phyloP scores from a whole-genome alignment of 2,888 invertebrate species.

The Apotomis capreana region DNA sequence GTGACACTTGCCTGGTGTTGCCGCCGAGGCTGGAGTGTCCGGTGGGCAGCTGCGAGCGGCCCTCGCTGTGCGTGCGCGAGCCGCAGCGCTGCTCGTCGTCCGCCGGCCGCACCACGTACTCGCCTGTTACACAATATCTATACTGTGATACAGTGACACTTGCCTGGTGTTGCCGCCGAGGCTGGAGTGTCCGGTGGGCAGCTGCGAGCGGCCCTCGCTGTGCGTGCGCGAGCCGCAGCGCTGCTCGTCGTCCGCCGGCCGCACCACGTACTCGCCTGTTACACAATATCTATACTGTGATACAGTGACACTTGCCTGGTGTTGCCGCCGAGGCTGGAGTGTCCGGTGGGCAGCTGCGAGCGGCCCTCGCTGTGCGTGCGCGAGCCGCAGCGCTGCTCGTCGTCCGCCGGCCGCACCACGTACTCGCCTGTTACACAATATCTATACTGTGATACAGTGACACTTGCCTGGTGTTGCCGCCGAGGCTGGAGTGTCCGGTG shows the following conservation, averaged over 20 bases:
- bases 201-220: slow-evolving; percentile 69
- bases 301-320: too few species aligned
- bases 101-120: background rate
- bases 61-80: slow-evolving; percentile 81
- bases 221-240: slow-evolving; percentile 72
- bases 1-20: too few species aligned
- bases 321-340: too few species aligned
- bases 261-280: slow-evolving; percentile 66
- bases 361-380: slow-evolving; percentile 80
- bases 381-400: slow-evolving; percentile 50
- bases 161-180: slow-evolving; percentile 64
- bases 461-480: too few species aligned
- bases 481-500: too few species aligned
- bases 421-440: too few species aligned
- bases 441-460: too few species aligned
- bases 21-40: too few species aligned
- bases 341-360: slow-evolving; percentile 45
- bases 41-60: slow-evolving; percentile 52
- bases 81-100: slow-evolving; percentile 38
- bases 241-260: slow-evolving; percentile 84
- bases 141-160: background rate
- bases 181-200: slow-evolving; percentile 62
- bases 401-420: too few species aligned
- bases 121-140: background rate
- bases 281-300: background rate